phyloP scores from a whole-genome alignment of 2,888 invertebrate species.

The Apodemia duryi region DNA sequence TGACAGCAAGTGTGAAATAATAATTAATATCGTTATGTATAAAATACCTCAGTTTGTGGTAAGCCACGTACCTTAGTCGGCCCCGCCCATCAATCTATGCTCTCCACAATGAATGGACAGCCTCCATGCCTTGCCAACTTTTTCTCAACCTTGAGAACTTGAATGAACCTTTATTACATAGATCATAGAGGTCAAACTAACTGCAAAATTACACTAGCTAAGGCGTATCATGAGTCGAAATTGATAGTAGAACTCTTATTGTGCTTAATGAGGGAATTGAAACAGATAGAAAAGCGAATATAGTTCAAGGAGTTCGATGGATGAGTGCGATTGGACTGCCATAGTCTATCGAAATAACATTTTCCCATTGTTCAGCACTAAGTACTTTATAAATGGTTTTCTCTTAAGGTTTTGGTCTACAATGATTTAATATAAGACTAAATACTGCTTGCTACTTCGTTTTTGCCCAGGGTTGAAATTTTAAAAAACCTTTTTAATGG shows the following conservation, averaged over 20 bases:
- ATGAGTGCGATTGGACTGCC: constrained; percentile 21
- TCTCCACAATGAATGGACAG: constrained; percentile 73
- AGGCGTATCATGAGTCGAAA: constrained; percentile 56
- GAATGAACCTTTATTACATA: constrained; percentile 36
- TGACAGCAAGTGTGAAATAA: constrained; percentile 10
- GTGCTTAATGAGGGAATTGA: constrained; percentile 75
- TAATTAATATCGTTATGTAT: constrained; percentile 2
- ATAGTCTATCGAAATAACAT: constrained; percentile 21
- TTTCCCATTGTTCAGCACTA: constrained; percentile 14
- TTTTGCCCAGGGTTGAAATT: rapidly evolving
- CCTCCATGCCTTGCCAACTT: constrained; percentile 46
- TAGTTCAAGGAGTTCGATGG: constrained; percentile 34
- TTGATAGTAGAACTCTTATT: constrained; percentile 73
- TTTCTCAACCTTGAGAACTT: constrained; percentile 26
- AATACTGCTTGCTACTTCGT: background rate
- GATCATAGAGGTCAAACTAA: constrained; percentile 31
- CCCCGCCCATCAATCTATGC: constrained; percentile 73
- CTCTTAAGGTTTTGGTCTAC: background rate
- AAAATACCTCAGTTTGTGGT: constrained; percentile 40
- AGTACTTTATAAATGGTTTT: constrained; percentile 7
- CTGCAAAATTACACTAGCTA: constrained; percentile 36
- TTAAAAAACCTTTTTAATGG: background rate
- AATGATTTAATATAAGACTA: background rate
- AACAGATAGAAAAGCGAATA: constrained; percentile 57
- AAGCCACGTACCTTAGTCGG: constrained; percentile 59